phyloP scores from a whole-genome alignment of 2,888 invertebrate genomes.

The Euclidia mi region DNA sequence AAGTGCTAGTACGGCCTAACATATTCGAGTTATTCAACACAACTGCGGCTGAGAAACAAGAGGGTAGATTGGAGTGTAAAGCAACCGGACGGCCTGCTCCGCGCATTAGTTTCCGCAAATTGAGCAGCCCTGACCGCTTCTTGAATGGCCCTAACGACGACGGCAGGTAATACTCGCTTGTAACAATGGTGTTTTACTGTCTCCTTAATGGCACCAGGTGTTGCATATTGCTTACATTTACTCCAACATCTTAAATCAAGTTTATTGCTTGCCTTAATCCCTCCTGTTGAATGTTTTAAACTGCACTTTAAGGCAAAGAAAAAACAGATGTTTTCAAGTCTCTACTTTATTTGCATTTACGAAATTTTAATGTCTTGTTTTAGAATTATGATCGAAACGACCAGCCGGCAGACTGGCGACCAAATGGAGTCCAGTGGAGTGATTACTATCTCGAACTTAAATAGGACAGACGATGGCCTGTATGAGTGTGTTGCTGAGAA shows the following conservation, averaged over 20 bases:
- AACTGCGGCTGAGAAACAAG: conserved; percentile 91
- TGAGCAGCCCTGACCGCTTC: conserved; percentile 91
- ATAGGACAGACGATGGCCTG: conserved; percentile 95
- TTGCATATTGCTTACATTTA: conserved; percentile 21
- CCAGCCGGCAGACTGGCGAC: conserved; percentile 80
- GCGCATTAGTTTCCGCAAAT: conserved; percentile 94
- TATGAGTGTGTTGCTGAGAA: conserved; percentile 97
- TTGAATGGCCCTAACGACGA: conserved; percentile 91
- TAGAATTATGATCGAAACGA: conserved; percentile 91
- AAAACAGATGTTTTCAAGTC: conserved; percentile 25
- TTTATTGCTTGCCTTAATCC: conserved; percentile 21
- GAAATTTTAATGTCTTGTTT: conserved; percentile 13
- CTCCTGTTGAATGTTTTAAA: conserved; percentile 21
- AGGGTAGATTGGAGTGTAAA: conserved; percentile 93
- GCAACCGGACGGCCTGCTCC: conserved; percentile 96
- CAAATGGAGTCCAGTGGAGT: conserved; percentile 90
- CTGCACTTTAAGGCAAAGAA: conserved; percentile 14
- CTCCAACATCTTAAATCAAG: conserved; percentile 27
- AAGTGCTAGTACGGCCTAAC: conserved; percentile 94
- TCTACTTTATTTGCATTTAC: conserved; percentile 25
- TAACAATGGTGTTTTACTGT: conserved; percentile 50
- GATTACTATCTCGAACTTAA: conserved; percentile 91
- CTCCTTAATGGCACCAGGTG: conserved; percentile 47
- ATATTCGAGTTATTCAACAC: conserved; percentile 94
- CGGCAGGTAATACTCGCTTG: conserved; percentile 74